Evolutionary conservation across 23 tunicate genomes (phyloP), one percentile per base, ranked within the genome.

Genomic region (Diplosoma virens): DNA sequence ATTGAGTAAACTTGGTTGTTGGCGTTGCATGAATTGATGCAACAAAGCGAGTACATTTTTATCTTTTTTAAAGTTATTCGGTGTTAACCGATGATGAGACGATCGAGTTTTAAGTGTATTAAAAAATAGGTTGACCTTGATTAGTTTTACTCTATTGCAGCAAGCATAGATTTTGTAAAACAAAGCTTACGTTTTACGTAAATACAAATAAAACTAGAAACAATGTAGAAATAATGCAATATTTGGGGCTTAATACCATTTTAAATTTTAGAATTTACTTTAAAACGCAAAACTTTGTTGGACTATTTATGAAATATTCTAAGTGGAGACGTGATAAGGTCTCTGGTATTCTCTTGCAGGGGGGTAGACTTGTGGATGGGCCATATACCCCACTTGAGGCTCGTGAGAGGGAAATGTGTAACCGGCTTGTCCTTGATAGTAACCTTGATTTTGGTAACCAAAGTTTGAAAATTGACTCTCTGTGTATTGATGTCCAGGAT

Each of bases 321-420:
- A n/a, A n/a, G n/a, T n/a, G n/a, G n/a, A n/a, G n/a, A 61, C 69
- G 35, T 27, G 5, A 29, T 61, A 61, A 5, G 9, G 6, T 61
- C 69, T 27, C 17, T 61, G 34, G 35, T 61, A 61, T 18, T 29
- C 69, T 61, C 69, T 61, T 7, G 11, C n/a, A 9, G 34, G 9
- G 9, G 69, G 35, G 21, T 61, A 61, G 21, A 35, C 35, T 61
- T 28, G 69, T 6, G 69, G 69, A 29, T 61, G 69, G n/a, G 69
- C 34, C 35, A 61, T 27, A 35, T 61, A 61, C 17, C 69, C 69
- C 34, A 61, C 69, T 27, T 7, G 9, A 18, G 34, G 69, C 6
- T 61, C 69, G 11, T 41, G 69, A 5, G 69, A 7, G 9, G 69
- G 9, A 29, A 27, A 61, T 5, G 35, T 35, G 35, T 61, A 61